Evolutionary conservation across 2,888 invertebrate genomes (phyloP), one percentile per base, ranked within the genome.

Genomic region (Geophilus truncorum): DNA sequence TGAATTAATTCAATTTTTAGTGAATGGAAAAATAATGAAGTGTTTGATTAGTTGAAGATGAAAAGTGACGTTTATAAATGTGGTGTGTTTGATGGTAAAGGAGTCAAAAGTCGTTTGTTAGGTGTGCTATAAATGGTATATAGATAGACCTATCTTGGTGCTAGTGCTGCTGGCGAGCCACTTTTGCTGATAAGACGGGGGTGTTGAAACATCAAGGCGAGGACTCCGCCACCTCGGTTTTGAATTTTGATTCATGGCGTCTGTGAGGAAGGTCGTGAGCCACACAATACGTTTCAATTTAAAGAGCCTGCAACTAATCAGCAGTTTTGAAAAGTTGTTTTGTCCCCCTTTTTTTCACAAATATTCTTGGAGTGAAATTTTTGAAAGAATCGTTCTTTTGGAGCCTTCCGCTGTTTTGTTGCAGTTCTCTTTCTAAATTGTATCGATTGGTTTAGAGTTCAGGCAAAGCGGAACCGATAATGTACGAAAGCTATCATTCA

Each of bases 271-370:
- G 79, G 79, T 79, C 79, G 34, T 36, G 62, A 34, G 30, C 30
- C 28, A 62, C 28, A 79, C 79, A 57, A 79, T 79, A 79, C 57
- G 79, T 79, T 79, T 79, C 79, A 79, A 79, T 79, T 79, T 79
- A 62, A 28, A 40, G 36, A 28, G 30, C 25, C 30, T 7, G 70
- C 62, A 51, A 57, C 79, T 79, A 57, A 79, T 79, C 79, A 79
- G 28, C 70, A n/a, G 70, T 70, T n/a, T 70, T 70, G 70, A 70
- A 70, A 70, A 70, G 70, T 70, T 70, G 70, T 70, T 70, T 70
- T 70, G 28, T 28, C 28, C 10, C 28, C 4, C 1, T 70, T 70
- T 70, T 70, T 62, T 0, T 62, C 0, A 1, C 5, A 15, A n/a
- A n/a, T 51, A 51, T 51, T 51, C 21, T 51, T 51, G 10, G 6